Percentiles rank a stretch among this genome's conserved stretches.
phyloP scores from a whole-genome alignment of 2,797 vertebrate genomes.

The Labroides dimidiatus region DNA sequence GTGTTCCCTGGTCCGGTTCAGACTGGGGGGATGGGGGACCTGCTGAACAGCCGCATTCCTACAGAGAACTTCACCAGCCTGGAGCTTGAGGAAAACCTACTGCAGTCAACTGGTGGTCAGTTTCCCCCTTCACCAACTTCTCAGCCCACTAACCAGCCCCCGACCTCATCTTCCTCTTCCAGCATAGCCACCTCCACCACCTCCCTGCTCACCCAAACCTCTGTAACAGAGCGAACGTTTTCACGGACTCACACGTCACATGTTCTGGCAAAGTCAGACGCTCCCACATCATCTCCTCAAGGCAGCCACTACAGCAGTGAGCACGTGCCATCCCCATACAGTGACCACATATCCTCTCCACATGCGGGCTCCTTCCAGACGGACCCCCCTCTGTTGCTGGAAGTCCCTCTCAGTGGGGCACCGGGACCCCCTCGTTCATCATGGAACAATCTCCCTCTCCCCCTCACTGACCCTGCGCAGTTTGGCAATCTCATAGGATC shows the following conservation, averaged over 20 bases:
- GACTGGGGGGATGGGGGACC: constrained; percentile 91
- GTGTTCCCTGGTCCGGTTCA: constrained; percentile 91
- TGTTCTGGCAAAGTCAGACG: constrained; percentile 92
- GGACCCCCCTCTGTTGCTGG: constrained; percentile 93
- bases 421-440: constrained; percentile 91
- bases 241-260: constrained; percentile 90
- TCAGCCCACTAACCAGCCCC: constrained; percentile 83
- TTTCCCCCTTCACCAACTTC: constrained; percentile 90
- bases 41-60: constrained; percentile 92
- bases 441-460: constrained; percentile 94
- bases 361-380: constrained; percentile 91
- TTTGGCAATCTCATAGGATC: constrained; percentile 94
- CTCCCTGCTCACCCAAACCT: constrained; percentile 88
- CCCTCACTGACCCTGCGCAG: constrained; percentile 91
- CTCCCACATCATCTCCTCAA: constrained; percentile 90
- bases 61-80: constrained; percentile 94
- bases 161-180: constrained; percentile 62
- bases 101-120: constrained; percentile 91
- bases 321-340: constrained; percentile 96
- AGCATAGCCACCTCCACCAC: constrained; percentile 69
- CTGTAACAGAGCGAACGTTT: constrained; percentile 92
- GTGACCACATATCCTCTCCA: constrained; percentile 95
- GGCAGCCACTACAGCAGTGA: constrained; percentile 97
- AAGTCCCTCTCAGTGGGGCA: constrained; percentile 92
- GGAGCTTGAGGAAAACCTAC: constrained; percentile 96